Base-by-base conservation (phyloP, 2,797 vertebrate genomes). In the Micrastur ruficollis region DNA sequence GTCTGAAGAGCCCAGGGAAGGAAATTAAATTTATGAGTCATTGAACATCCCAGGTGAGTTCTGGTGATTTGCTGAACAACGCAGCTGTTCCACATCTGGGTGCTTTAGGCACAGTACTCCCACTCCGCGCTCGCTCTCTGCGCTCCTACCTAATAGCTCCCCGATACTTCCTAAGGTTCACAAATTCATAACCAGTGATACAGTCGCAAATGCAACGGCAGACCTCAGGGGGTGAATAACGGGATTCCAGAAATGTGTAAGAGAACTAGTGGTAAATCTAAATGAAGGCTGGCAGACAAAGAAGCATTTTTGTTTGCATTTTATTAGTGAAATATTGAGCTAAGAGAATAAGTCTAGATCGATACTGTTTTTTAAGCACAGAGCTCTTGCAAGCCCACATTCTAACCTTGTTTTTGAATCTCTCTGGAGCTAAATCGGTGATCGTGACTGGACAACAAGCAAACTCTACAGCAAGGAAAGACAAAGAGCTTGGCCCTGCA, bases 11-110 rank as follows among this genome's bases (percentile, higher is more conserved):
- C 67, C 70, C 36, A 72, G 31, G 58, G 66, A 90, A 84, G 63
- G 40, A 95, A 93, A 72, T 59, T 2, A 93, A 90, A 94, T 90
- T 91, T 71, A 68, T 91, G 87, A 95, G 58, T 86, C 93, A 86
- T 32, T 95, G 94, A 93, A 72, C 36, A 73, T 86, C 93, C 73
- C 65, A 94, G 73, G 82, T 95, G 85, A 90, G 44, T 78, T 87
- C 70, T 94, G 85, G 50, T 72, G 68, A 88, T 86, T 75, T 93
- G 7, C 65, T 86, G 70, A 96, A 93, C 73, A 62, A 38, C 6
- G 6, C 73, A 95, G 62, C 42, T 95, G 75, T 74, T 81, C 34
- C 56, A 50, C 68, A 83, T 75, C 73, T 75, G 81, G 22, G 44
- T 74, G 72, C 72, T 73, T 88, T 81, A 72, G 79, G 68, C 61